Conservation (phyloP, 2,888 invertebrate genomes). For the Scotopteryx bipunctaria region DNA sequence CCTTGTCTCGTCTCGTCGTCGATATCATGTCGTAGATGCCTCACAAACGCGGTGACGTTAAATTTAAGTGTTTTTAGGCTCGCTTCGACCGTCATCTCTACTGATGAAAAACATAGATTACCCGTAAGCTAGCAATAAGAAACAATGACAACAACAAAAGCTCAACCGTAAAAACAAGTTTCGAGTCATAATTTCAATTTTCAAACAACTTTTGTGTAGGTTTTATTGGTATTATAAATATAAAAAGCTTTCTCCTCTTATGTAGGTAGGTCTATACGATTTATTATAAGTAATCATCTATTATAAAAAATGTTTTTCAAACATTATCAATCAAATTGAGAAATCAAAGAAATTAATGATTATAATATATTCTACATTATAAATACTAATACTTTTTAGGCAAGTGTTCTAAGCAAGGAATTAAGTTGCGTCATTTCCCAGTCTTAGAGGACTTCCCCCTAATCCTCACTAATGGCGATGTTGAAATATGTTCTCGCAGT, state of each 20-base stretch:
- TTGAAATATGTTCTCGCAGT: constrained; percentile 63
- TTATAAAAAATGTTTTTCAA: constrained; percentile 12
- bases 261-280: constrained; percentile 6
- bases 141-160: constrained; percentile 27
- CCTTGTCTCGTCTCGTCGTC: constrained; percentile 35
- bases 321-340: constrained; percentile 18
- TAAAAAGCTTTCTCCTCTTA: constrained; percentile 20
- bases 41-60: constrained; percentile 31
- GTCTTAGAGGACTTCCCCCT: constrained; percentile 67
- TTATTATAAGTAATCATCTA: constrained; percentile 11
- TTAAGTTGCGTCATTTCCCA: constrained; percentile 66
- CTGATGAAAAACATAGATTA: constrained; percentile 25
- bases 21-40: constrained; percentile 21
- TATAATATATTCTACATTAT: no score
- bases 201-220: constrained; percentile 16
- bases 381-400: no score
- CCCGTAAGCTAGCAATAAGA: constrained; percentile 24
- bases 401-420: constrained; percentile 27
- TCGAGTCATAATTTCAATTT: constrained; percentile 22
- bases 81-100: constrained; percentile 10
- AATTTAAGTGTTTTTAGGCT: constrained; percentile 21
- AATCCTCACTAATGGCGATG: constrained; percentile 72
- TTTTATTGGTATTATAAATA: constrained; percentile 24
- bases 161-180: constrained; percentile 20
- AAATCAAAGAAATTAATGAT: neutral